Conservation (phyloP, 2,888 invertebrate species). For the Lithophane semibrunnea region DNA sequence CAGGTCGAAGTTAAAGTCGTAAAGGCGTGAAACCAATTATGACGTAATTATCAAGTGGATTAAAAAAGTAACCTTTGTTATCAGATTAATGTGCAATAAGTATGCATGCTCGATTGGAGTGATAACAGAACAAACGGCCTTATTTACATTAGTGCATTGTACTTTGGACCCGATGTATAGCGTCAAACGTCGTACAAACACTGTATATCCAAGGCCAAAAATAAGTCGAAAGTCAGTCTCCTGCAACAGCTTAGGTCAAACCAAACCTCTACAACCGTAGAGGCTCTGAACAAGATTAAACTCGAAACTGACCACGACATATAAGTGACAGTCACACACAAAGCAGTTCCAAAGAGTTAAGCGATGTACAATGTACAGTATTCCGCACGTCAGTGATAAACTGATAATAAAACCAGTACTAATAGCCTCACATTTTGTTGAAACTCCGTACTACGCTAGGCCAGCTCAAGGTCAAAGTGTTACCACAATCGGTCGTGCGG, state of each 20-base stretch:
- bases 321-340: not conserved
- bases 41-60: not conserved
- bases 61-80: conserved; percentile 16
- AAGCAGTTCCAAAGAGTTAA: not conserved
- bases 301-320: not conserved
- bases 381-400: not conserved
- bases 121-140: conserved; percentile 29
- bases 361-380: not conserved
- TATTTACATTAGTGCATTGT: conserved; percentile 24
- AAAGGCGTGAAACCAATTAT: conserved; percentile 4
- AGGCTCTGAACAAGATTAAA: too few species aligned
- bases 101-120: conserved; percentile 22
- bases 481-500: not conserved
- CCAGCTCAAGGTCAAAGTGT: not conserved
- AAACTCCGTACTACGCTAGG: not conserved
- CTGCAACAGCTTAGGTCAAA: not conserved
- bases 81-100: conserved; percentile 29
- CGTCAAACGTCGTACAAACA: conserved; percentile 12
- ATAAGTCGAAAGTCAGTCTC: not conserved
- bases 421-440: not conserved
- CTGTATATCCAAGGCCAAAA: conserved; percentile 5
- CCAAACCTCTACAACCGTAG: not conserved
- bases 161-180: conserved; percentile 22
- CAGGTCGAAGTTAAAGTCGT: not conserved
- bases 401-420: not conserved